These are phyloP conservation scores for Plusia festucae DNA, from an alignment of 2,888 invertebrate species.

Conservation along the genomic window DNA sequence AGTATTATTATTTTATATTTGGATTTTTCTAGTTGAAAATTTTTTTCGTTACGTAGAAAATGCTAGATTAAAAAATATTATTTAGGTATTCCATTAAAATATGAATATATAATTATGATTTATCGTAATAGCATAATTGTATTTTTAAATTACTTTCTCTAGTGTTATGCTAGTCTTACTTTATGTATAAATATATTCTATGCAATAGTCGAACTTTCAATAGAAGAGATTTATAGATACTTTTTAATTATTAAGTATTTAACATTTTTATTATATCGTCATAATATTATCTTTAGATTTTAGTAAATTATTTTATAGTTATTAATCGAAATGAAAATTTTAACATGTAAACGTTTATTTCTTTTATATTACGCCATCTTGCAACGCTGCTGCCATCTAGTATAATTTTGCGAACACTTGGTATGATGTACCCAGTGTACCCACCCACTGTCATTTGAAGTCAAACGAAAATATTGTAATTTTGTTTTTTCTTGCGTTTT, in stretches of 20 bases:
- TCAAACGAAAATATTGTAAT: conserved; percentile 9
- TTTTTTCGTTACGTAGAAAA: conserved; percentile 29
- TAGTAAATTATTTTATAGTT: conserved; percentile 49
- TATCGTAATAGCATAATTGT: conserved; percentile 47
- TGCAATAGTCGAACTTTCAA: conserved; percentile 34
- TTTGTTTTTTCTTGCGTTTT: background rate
- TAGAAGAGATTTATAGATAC: conserved; percentile 10
- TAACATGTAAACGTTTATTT: conserved; percentile 36
- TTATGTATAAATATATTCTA: conserved; percentile 32
- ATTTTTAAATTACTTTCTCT: conserved; percentile 37
- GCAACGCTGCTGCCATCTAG: conserved; percentile 54
- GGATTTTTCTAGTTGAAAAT: conserved; percentile 11
- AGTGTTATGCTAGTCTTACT: conserved; percentile 59
- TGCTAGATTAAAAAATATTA: conserved; percentile 36
- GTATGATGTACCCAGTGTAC: conserved; percentile 9
- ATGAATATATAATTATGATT: conserved; percentile 16
- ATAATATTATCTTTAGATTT: conserved; percentile 45
- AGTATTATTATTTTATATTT: conserved; percentile 40
- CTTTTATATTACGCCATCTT: conserved; percentile 43
- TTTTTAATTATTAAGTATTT: conserved; percentile 20
- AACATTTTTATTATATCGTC: conserved; percentile 25
- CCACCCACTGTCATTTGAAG: conserved; percentile 10
- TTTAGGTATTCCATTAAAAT: conserved; percentile 1
- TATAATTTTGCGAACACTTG: conserved; percentile 24
- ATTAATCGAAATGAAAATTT: conserved; percentile 17